Percentiles rank a stretch among this genome's conserved stretches.
Evolutionary conservation across 2,888 invertebrate species (phyloP).

Genomic region (Scaptomyza polygonia): DNA sequence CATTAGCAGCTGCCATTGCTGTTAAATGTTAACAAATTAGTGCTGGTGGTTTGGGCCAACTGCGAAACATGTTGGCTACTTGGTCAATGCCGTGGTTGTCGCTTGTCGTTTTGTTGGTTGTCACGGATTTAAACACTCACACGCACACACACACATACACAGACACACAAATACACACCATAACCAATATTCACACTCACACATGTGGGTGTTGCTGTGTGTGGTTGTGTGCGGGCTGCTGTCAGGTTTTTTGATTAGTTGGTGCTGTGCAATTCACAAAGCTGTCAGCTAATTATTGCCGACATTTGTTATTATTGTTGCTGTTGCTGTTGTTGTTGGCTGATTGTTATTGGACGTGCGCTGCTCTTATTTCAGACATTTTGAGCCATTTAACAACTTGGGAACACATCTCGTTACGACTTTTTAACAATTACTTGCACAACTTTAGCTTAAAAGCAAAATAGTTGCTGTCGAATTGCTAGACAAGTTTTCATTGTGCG

Average conservation of each 20-base stretch:
- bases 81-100: constrained; percentile 66
- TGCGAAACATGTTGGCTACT: constrained; percentile 22
- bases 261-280: constrained; percentile 20
- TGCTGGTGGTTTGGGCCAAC: constrained; percentile 64
- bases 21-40: constrained; percentile 73
- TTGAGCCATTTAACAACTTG: constrained; percentile 34
- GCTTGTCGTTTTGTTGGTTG: constrained; percentile 61
- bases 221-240: constrained; percentile 18
- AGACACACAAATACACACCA: no score
- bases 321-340: not conserved
- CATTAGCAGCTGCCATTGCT: constrained; percentile 59
- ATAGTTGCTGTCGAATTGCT: constrained; percentile 13
- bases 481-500: constrained; percentile 41
- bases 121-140: constrained; percentile 34
- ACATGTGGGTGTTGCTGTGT: constrained; percentile 10
- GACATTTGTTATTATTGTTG: constrained; percentile 24
- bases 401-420: constrained; percentile 13
- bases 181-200: not conserved
- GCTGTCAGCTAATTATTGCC: constrained; percentile 40
- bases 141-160: not conserved
- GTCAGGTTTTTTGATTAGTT: constrained; percentile 66
- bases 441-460: constrained; percentile 22
- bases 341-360: constrained; percentile 14
- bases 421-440: constrained; percentile 13
- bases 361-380: constrained; percentile 24